Evolutionary conservation across 2,888 invertebrate species (phyloP).

Genomic region (Acanthacorydalis orientalis): DNA sequence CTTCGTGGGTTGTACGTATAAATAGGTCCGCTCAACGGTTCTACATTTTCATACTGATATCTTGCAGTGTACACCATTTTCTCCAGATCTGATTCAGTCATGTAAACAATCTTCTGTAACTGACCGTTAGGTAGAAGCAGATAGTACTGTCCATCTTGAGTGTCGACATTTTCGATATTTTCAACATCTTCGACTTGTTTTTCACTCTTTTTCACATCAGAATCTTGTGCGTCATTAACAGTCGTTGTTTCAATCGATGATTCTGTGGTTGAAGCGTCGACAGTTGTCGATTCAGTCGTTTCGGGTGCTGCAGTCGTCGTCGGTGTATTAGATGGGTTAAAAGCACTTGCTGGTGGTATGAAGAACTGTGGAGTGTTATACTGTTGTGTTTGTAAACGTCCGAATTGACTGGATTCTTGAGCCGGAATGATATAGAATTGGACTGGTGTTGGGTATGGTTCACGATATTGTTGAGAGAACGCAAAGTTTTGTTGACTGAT

Average conservation of each 20-base stretch:
- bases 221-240: slow-evolving; percentile 12
- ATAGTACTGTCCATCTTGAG: slow-evolving; percentile 40
- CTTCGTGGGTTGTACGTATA: slow-evolving; percentile 30
- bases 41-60: slow-evolving; percentile 42
- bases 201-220: slow-evolving; percentile 15
- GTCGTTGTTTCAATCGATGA: slow-evolving; percentile 18
- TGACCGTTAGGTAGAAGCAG: slow-evolving; percentile 43
- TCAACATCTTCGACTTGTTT: neutral
- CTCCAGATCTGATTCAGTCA: slow-evolving; percentile 30
- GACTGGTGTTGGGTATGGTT: neutral
- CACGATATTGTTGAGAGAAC: neutral
- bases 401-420: neutral
- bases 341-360: too few relatives aligned
- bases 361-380: too few relatives aligned
- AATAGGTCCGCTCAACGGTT: slow-evolving; percentile 42
- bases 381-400: too few relatives aligned
- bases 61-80: slow-evolving; percentile 49
- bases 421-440: neutral
- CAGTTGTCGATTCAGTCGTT: slow-evolving; percentile 21
- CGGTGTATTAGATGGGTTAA: slow-evolving; percentile 2
- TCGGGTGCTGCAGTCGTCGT: slow-evolving; percentile 20
- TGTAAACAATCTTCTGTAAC: slow-evolving; percentile 42
- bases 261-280: slow-evolving; percentile 21
- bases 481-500: too few relatives aligned
- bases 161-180: slow-evolving; percentile 5